Base-by-base conservation (phyloP, 2,113 vertebrate genomes). In the Dasypus novemcinctus region DNA sequence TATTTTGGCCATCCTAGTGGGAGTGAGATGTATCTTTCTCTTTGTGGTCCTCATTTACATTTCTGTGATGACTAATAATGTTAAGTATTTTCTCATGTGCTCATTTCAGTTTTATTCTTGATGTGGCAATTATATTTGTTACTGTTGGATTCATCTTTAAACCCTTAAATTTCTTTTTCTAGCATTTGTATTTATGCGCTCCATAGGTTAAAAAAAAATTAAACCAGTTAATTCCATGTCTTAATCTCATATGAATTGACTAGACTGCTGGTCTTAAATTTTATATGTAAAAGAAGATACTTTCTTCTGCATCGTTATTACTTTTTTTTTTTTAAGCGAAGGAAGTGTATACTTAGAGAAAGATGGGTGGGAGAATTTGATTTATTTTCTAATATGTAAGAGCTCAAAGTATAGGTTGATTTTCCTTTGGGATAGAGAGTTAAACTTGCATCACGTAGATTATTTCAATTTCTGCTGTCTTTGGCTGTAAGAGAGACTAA, bases 211-310 rank as follows among this genome's bases (percentile, higher is more conserved):
- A 81, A 63, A 90, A 52, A 68, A 29, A 33, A 54, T 0, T 38
- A 63, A 38, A 27, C 38, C 17, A 68, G 92, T 78, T 64, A 15
- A 61, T 21, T 74, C 31, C 7, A 18, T 43, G 31, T 52, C 84
- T 69, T 66, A 36, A 38, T 87, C 54, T 91, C 20, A 33, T 72
- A 13, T n/a, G 74, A 87, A 12, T 80, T 79, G 14, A 11, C 20
- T 89, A 64, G 20, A 10, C 20, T 43, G 18, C 64, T 97, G 91
- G 92, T 25, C 23, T 96, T 89, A 7, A 57, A 83, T 83, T 95
- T 89, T 85, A 85, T 91, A 75, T 85, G 15, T 46, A 79, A 80
- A 29, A 52, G 29, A 72, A 72, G 63, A 21, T 15, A 11, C 4
- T 31, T 85, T 80, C 8, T 38, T 46, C 38, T 25, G 85, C 7